These are phyloP conservation scores for Taurulus bubalis DNA, from an alignment of 2,113 vertebrate species.

Conservation along the genomic window DNA sequence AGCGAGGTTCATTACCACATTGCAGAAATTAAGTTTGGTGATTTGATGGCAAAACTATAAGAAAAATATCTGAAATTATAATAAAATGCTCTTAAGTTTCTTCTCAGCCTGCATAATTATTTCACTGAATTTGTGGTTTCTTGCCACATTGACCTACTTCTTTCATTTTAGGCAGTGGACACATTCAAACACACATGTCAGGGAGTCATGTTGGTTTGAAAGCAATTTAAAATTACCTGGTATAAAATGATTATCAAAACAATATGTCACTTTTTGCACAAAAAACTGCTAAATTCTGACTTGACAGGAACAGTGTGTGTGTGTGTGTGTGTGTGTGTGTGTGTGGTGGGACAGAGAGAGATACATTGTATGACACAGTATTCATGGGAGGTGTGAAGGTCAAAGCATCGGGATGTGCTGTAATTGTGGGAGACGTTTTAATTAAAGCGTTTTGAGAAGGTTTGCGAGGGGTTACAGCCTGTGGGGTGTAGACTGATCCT, in stretches of 20 bases:
- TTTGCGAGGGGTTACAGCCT: slow-evolving; percentile 74
- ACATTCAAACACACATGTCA: slow-evolving; percentile 4
- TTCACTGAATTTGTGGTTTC: neutral
- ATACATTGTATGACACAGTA: slow-evolving; percentile 55
- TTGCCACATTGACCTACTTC: neutral
- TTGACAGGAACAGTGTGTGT: slow-evolving; percentile 4
- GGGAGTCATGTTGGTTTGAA: slow-evolving; percentile 1
- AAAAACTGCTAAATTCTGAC: neutral
- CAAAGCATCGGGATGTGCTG: slow-evolving; percentile 72
- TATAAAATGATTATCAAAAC: slow-evolving; percentile 28
- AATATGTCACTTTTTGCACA: slow-evolving; percentile 21
- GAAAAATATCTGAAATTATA: neutral
- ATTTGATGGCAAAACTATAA: neutral
- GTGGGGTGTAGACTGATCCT: slow-evolving; percentile 58
- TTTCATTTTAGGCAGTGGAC: neutral
- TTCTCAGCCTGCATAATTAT: neutral
- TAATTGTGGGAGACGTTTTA: slow-evolving; percentile 83
- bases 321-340: neutral
- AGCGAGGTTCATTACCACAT: neutral
- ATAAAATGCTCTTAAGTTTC: neutral
- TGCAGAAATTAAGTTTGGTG: neutral
- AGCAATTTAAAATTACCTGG: slow-evolving; percentile 1
- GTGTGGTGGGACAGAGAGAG: neutral
- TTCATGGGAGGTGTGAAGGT: slow-evolving; percentile 76
- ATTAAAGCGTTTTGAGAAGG: slow-evolving; percentile 79